Evolutionary conservation across 2,888 invertebrate genomes (phyloP).

Genomic region (Drosophila maculinotata): DNA sequence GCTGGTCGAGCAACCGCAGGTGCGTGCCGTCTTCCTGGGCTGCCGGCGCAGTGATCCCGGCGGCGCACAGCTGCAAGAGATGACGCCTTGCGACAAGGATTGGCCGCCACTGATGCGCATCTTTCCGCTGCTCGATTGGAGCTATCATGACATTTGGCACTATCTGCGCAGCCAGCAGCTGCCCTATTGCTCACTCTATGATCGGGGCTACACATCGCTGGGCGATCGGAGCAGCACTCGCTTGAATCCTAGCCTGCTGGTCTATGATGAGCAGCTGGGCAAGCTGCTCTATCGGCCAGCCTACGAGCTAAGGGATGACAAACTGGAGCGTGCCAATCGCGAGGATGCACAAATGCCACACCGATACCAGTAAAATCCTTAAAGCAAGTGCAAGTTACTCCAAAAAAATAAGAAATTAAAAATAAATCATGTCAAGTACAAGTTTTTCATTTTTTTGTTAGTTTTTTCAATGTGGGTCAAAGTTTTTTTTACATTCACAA

Average conservation of each 20-base stretch:
- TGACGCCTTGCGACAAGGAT: conserved; percentile 92
- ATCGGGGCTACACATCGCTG: conserved; percentile 95
- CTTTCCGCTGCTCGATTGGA: conserved; percentile 95
- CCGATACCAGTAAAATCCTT: conserved; percentile 2
- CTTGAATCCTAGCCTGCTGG: conserved; percentile 90
- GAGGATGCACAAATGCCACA: conserved; percentile 23
- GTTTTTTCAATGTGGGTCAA: conserved; percentile 25
- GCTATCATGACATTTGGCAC: conserved; percentile 95
- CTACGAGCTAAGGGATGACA: conserved; percentile 85
- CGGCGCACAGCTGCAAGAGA: conserved; percentile 87
- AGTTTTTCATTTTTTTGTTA: neutral
- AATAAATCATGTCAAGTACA: conserved; percentile 42
- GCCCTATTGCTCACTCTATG: conserved; percentile 96
- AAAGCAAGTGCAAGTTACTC: neutral
- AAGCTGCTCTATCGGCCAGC: conserved; percentile 89
- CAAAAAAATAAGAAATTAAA: neutral
- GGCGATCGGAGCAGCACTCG: conserved; percentile 92
- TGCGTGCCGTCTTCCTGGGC: conserved; percentile 96
- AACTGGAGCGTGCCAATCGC: conserved; percentile 73
- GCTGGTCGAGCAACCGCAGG: conserved; percentile 86
- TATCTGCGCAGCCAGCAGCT: conserved; percentile 91
- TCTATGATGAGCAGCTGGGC: conserved; percentile 85
- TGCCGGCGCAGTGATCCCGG: conserved; percentile 94
- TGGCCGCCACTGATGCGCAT: conserved; percentile 96
- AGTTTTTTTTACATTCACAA: conserved; percentile 5